Evolutionary conservation across 2,888 invertebrate genomes (phyloP).

Genomic region (Sympetrum striolatum): DNA sequence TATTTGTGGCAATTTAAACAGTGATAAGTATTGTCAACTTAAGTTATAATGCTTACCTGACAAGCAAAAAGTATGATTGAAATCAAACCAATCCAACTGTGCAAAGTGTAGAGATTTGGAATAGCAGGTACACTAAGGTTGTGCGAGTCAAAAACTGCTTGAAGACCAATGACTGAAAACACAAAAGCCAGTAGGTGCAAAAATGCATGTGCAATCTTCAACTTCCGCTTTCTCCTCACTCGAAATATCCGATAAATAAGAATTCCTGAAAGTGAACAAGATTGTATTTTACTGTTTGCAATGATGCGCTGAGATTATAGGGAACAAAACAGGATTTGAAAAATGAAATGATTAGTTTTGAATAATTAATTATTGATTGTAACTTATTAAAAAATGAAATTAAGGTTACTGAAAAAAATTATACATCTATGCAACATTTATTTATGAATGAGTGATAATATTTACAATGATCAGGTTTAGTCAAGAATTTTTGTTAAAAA

Average conservation of each 20-base stretch:
- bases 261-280: conserved; percentile 68
- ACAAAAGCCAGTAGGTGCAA: conserved; percentile 73
- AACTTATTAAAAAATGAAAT: too few relatives aligned
- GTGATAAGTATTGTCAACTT: background rate
- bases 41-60: conserved; percentile 64
- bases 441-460: too few relatives aligned
- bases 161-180: conserved; percentile 72
- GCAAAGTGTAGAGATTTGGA: conserved; percentile 77
- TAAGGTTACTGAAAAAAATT: too few relatives aligned
- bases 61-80: conserved; percentile 74
- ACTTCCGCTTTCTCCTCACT: conserved; percentile 71
- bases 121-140: conserved; percentile 66
- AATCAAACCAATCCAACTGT: conserved; percentile 82
- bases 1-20: background rate
- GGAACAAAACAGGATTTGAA: too few relatives aligned
- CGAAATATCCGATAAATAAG: conserved; percentile 81
- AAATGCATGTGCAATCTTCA: conserved; percentile 77
- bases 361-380: too few relatives aligned
- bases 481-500: too few relatives aligned
- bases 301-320: background rate
- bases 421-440: too few relatives aligned
- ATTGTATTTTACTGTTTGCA: background rate
- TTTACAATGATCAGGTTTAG: too few relatives aligned
- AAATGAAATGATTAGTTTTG: too few relatives aligned
- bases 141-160: conserved; percentile 84